Percentiles rank a stretch among this genome's conserved stretches.
phyloP scores from a whole-genome alignment of 92 coral and sea anemone genomes.

The Umimayanthus kanabou region DNA sequence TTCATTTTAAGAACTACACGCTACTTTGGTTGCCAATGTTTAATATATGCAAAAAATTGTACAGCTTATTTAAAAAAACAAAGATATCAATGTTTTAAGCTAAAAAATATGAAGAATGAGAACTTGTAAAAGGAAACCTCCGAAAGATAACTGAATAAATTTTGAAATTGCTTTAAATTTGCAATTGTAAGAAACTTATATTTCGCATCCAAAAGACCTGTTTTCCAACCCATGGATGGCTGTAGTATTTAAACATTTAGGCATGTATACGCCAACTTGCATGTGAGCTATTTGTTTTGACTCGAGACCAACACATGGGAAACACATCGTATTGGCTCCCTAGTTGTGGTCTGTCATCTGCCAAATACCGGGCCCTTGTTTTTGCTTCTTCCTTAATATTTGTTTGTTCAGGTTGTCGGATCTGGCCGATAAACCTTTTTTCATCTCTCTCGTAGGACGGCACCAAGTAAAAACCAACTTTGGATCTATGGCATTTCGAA shows the following conservation, averaged over 20 bases:
- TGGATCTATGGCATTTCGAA: not conserved
- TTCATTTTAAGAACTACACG: not conserved
- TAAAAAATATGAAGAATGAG: too few relatives aligned
- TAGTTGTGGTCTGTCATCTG: not conserved
- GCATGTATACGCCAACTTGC: not conserved
- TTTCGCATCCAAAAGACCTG: not conserved
- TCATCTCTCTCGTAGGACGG: not conserved
- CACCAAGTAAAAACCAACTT: not conserved
- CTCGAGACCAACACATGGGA: not conserved
- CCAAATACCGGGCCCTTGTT: not conserved
- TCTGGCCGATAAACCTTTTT: not conserved
- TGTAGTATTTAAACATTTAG: too few relatives aligned
- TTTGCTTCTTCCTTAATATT: not conserved
- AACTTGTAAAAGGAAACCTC: too few relatives aligned
- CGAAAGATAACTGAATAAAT: too few relatives aligned
- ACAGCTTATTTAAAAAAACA: too few relatives aligned
- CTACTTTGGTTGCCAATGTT: too few relatives aligned
- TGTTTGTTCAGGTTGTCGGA: not conserved
- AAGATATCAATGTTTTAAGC: too few relatives aligned
- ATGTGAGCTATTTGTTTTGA: not conserved
- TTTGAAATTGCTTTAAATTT: too few relatives aligned
- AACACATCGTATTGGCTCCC: not conserved
- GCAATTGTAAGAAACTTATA: not conserved
- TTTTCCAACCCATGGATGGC: not conserved
- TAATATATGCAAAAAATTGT: too few relatives aligned